Conservation (phyloP, 2,888 invertebrate genomes). For the Pemphredon lugubris region DNA sequence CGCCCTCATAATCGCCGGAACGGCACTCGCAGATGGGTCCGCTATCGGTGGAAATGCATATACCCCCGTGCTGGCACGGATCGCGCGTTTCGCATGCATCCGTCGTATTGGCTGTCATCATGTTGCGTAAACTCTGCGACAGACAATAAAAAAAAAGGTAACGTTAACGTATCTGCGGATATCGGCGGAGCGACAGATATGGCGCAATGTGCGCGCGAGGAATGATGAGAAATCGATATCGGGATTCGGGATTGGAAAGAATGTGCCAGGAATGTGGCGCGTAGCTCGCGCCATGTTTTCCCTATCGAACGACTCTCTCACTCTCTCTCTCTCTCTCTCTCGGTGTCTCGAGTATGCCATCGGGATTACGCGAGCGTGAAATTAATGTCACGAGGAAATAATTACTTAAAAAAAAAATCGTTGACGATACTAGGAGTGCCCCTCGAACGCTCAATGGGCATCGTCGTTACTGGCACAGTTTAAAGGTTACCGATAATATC, state of each 20-base stretch:
- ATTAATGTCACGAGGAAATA: too few species aligned
- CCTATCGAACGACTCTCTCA: too few species aligned
- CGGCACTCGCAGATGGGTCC: constrained; percentile 98
- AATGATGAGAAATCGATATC: constrained; percentile 26
- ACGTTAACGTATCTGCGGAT: constrained; percentile 36
- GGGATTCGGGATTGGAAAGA: too few species aligned
- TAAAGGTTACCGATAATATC: background rate
- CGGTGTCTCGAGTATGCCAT: too few species aligned
- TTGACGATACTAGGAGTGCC: too few species aligned
- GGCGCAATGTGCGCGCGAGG: background rate
- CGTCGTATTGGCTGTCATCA: constrained; percentile 85
- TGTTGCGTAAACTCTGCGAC: constrained; percentile 81
- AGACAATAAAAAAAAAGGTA: constrained; percentile 50
- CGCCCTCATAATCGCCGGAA: constrained; percentile 95
- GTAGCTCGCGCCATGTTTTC: too few species aligned
- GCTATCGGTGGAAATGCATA: constrained; percentile 97
- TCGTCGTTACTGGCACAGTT: too few species aligned
- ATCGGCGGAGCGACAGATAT: constrained; percentile 6
- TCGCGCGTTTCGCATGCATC: constrained; percentile 94
- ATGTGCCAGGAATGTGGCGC: too few species aligned
- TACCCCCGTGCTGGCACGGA: constrained; percentile 96
- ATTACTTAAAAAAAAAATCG: too few species aligned
- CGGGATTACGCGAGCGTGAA: too few species aligned
- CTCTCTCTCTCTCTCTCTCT: too few species aligned
- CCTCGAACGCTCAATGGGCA: too few species aligned